Conservation (phyloP, 2,113 vertebrate species). For the Pipa parva region DNA sequence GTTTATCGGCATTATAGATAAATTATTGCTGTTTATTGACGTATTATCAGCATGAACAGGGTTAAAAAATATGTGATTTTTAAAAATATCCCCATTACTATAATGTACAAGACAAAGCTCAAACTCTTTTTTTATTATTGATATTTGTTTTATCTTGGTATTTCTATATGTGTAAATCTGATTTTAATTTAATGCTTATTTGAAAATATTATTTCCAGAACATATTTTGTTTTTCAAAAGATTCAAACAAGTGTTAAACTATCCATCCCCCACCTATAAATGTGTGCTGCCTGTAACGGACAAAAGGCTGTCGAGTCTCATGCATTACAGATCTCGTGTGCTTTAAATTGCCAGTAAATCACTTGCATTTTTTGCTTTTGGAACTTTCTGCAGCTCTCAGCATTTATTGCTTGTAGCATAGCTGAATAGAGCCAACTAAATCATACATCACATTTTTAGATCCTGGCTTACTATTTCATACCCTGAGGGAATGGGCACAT, state of each 20-base stretch:
- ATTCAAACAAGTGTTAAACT: conserved; percentile 66
- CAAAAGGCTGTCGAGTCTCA: conserved; percentile 61
- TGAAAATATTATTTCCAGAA: conserved; percentile 45
- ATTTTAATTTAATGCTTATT: too few relatives aligned
- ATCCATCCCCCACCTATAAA: conserved; percentile 62
- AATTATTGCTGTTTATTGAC: too few relatives aligned
- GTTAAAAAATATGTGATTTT: too few relatives aligned
- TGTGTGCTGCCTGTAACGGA: conserved; percentile 67
- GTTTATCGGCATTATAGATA: too few relatives aligned
- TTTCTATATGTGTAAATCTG: too few relatives aligned
- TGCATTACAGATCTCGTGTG: conserved; percentile 72
- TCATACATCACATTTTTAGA: conserved; percentile 72
- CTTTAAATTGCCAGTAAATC: conserved; percentile 75
- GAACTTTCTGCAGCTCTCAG: conserved; percentile 71
- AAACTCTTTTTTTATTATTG: too few relatives aligned
- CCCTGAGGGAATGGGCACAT: conserved; percentile 51
- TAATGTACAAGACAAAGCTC: too few relatives aligned
- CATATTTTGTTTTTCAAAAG: conserved; percentile 53
- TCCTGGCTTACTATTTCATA: conserved; percentile 61
- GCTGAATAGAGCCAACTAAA: conserved; percentile 64
- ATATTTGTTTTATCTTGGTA: too few relatives aligned
- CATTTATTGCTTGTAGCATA: conserved; percentile 70
- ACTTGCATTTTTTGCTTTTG: conserved; percentile 63
- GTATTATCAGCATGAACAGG: too few relatives aligned
- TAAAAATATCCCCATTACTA: too few relatives aligned